A percentile compares a stretch with the other conserved stretches of the same genome.
These are phyloP conservation scores for Upupa epops DNA, from an alignment of 2,113 vertebrate species.

Conservation along the genomic window DNA sequence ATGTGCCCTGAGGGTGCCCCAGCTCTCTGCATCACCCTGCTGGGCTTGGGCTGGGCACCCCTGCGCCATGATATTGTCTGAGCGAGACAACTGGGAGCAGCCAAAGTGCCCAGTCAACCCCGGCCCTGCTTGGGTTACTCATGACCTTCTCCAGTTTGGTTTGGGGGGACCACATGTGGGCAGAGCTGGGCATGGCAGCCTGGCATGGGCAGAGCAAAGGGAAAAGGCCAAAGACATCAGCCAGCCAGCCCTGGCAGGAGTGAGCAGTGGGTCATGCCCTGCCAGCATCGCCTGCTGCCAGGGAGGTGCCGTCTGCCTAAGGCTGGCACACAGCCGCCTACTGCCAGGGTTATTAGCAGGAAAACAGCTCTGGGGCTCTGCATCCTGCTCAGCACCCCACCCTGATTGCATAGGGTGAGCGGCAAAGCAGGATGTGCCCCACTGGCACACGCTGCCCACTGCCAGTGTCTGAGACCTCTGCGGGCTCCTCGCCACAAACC, in stretches of 20 bases:
- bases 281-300: background rate
- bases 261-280: accelerated
- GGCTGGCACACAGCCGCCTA: accelerated
- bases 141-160: background rate
- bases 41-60: background rate
- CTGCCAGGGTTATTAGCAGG: accelerated
- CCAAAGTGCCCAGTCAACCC: background rate
- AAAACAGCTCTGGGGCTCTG: background rate
- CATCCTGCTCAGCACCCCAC: background rate
- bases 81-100: background rate
- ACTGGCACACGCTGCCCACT: background rate
- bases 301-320: accelerated
- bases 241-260: accelerated
- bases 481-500: background rate
- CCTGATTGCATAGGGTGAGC: accelerated
- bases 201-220: background rate
- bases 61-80: background rate
- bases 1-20: background rate
- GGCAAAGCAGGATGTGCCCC: background rate
- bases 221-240: background rate
- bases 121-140: background rate
- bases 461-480: background rate
- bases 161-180: background rate
- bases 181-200: background rate
- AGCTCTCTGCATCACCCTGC: background rate